phyloP scores from a whole-genome alignment of 2,113 vertebrate genomes.

The Lontra canadensis region DNA sequence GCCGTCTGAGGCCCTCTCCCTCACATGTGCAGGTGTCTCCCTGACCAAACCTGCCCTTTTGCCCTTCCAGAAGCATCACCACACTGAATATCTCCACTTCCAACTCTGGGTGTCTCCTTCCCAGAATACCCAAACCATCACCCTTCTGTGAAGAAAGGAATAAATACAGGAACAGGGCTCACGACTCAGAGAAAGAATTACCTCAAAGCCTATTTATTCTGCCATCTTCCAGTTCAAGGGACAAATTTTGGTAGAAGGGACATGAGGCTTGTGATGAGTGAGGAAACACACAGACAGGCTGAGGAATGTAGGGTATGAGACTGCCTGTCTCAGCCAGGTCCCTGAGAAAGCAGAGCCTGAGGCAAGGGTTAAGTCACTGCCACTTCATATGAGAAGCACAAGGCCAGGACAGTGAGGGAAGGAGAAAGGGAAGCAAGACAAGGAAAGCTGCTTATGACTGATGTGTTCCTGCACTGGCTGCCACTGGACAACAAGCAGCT shows the following conservation, averaged over 20 bases:
- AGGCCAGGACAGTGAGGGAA: background rate
- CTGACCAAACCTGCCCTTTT: background rate
- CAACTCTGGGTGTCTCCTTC: background rate
- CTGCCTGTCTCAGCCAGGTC: background rate
- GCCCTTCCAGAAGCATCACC: background rate
- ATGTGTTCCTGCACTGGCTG: rapidly evolving
- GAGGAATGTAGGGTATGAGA: background rate
- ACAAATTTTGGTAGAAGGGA: background rate
- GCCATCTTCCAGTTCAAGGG: background rate
- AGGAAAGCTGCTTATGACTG: background rate
- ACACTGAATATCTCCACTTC: background rate
- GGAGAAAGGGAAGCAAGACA: background rate
- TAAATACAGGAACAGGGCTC: too few relatives aligned
- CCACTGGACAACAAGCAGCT: background rate
- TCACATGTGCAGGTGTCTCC: rapidly evolving
- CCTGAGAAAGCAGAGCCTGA: background rate
- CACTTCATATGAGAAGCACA: rapidly evolving
- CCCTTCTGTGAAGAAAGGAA: background rate
- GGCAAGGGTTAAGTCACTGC: background rate
- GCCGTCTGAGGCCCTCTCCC: rapidly evolving
- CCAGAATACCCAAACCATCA: background rate
- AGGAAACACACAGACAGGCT: rapidly evolving
- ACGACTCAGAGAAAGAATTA: background rate
- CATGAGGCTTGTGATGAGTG: background rate
- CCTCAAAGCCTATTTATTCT: background rate